These are phyloP conservation scores for Linepithema humile DNA, from an alignment of 1,140 invertebrate genomes.

Conservation along the genomic window DNA sequence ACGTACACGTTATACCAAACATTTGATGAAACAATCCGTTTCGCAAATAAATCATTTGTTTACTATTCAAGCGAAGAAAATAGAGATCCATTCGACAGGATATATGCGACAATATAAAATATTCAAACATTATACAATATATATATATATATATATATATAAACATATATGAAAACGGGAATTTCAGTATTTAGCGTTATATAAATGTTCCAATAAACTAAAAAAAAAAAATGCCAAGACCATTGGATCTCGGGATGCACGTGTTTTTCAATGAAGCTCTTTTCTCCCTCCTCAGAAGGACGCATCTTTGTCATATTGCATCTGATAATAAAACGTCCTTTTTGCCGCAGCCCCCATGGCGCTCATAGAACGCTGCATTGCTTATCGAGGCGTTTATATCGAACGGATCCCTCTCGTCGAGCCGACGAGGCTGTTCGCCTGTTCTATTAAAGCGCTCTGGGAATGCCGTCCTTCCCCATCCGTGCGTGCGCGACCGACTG, in stretches of 20 bases:
- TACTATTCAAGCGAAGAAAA: neutral
- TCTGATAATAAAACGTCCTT: too few species aligned
- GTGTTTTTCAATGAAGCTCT: neutral
- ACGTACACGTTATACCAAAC: neutral
- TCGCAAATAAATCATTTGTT: neutral
- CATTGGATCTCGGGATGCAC: neutral
- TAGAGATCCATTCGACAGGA: neutral
- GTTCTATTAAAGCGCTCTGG: conserved; percentile 16
- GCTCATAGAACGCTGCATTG: neutral
- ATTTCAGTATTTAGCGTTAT: neutral
- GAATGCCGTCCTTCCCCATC: neutral
- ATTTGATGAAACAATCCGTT: conserved; percentile 13
- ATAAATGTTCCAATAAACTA: neutral
- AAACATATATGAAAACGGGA: neutral
- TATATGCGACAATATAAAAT: neutral
- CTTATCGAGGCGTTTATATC: conserved; percentile 4
- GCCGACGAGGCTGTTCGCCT: conserved; percentile 23
- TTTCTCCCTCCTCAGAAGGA: too few species aligned
- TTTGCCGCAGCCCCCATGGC: neutral
- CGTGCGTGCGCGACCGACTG: conserved; percentile 14
- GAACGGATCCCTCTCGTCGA: conserved; percentile 1
- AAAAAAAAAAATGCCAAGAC: neutral
- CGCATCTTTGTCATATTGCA: too few species aligned
- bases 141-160: too few species aligned
- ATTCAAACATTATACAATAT: neutral